phyloP scores from a whole-genome alignment of 2,113 vertebrate genomes.

The Anoura caudifer region DNA sequence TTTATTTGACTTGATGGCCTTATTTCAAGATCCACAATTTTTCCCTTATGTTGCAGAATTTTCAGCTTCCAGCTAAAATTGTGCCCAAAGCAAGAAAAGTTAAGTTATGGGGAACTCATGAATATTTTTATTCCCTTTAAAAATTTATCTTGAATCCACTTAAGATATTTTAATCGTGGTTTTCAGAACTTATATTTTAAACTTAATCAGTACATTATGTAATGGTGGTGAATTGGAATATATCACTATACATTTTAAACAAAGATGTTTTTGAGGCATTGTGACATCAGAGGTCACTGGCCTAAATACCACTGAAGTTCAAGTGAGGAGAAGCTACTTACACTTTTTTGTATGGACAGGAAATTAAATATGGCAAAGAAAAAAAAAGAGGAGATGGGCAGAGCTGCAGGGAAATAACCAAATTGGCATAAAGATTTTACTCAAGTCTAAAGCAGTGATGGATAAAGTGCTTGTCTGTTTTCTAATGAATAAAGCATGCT shows the following conservation, averaged over 20 bases:
- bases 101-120: constrained; percentile 23
- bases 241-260: constrained; percentile 19
- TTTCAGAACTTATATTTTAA: constrained; percentile 22
- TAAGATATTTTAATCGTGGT: constrained; percentile 24
- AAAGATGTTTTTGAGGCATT: constrained; percentile 57
- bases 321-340: constrained; percentile 10
- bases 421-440: neutral
- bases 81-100: constrained; percentile 13
- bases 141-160: constrained; percentile 22
- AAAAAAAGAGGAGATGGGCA: neutral
- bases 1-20: constrained; percentile 7
- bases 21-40: constrained; percentile 23
- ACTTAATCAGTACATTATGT: neutral
- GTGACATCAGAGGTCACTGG: constrained; percentile 48
- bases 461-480: neutral
- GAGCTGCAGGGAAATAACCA: neutral
- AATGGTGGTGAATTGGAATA: neutral
- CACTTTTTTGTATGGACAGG: constrained; percentile 30
- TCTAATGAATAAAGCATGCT: neutral
- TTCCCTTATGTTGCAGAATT: constrained; percentile 32
- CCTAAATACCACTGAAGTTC: constrained; percentile 30
- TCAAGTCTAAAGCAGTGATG: neutral
- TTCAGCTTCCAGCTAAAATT: constrained; percentile 43
- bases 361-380: constrained; percentile 3
- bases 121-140: constrained; percentile 47